Base-by-base conservation (phyloP, 2,113 vertebrate genomes). In the Excalfactoria chinensis region DNA sequence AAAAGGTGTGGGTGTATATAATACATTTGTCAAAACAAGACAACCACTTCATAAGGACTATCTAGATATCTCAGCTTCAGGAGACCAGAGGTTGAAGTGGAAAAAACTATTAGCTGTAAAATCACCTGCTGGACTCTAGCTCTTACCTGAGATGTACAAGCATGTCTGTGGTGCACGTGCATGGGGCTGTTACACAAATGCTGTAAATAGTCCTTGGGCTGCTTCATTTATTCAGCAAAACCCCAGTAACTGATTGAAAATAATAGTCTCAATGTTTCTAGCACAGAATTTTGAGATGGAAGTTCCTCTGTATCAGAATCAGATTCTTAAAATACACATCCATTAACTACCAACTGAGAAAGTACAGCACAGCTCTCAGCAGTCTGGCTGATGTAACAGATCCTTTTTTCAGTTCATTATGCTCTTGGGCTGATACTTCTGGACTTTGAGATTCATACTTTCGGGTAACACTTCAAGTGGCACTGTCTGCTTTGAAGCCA, bases 281-380 rank as follows among this genome's bases (percentile, higher is more conserved):
- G 32, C 13, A 49, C 28, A 55, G 49, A 76, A 41, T 7, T 73
- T 77, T 41, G 69, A 86, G 79, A 76, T 6, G n/a, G 46, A 88
- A 88, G 4, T 44, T 11, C 13, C 23, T 58, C 60, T 76, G 59
- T 83, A 73, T 71, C 49, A 85, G 20, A 69, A 69, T 15, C 32
- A 26, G 59, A 28, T 32, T 58, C 46, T 77, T 63, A 49, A 83
- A 83, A 66, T 35, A 60, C 0, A 0, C 6, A 11, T 23, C 80
- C 46, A 58, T 41, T 69, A 76, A 35, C 7, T 37, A 44, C 13
- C 12, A 71, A 16, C 12, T 77, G 49, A 73, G 55, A 82, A 86
- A 53, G 41, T 0, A 0, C 7, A 86, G 46, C 28, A 67, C 0
- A 4, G 56, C 7, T 73, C 21, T 64, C 44, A 51, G 44, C 2